Evolutionary conservation across 1,140 invertebrate genomes (phyloP), one percentile per base, ranked within the genome.

Genomic region (Cyclargus thomasi): DNA sequence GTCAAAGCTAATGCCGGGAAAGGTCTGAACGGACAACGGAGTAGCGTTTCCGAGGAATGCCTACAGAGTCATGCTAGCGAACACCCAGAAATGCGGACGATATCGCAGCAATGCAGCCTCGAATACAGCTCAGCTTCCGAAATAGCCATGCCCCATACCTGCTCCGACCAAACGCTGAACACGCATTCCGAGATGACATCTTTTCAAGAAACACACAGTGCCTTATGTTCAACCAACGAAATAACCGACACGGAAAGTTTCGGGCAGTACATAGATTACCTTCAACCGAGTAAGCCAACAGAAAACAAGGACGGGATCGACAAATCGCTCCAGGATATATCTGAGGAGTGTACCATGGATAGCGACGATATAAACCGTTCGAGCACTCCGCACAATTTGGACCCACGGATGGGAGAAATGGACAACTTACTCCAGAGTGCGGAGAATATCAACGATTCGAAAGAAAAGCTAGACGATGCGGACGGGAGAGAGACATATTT

Each of bases 221-320:
- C 88, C 47, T 77, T 91, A 75, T 91, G 90, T 70, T 91, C 90
- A 0, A 86, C 90, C 0, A 90, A 90, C 67, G 90, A 91, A 74
- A 90, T 90, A 63, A 90, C 89, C 1, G 90, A 91, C 71, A 90
- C 91, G 0, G 90, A 91, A 69, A 91, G 87, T 66, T 91, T 91
- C 63, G 88, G 87, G 0, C 89, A 90, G 68, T 91, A 91, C 67
- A 90, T 89, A 36, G 89, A 91, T 55, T 91, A 87, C 63, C 64
- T 87, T 6, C 86, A 88, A 67, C 85, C 88, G 35, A 74, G 62
- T n/a, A 86, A 82, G 65, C 63, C 53, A 0, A 79, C 82, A 23
- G 86, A 88, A 2, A 74, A 64, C 20, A 85, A 81, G 64, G 82
- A 85, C 10, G 36, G 67, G 0, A 36, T 85, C 5, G 83, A 89